A percentile compares a stretch with the other conserved stretches of the same genome.
Conservation (phyloP, 2,797 vertebrate species). For the Sebastes trivittatus region DNA sequence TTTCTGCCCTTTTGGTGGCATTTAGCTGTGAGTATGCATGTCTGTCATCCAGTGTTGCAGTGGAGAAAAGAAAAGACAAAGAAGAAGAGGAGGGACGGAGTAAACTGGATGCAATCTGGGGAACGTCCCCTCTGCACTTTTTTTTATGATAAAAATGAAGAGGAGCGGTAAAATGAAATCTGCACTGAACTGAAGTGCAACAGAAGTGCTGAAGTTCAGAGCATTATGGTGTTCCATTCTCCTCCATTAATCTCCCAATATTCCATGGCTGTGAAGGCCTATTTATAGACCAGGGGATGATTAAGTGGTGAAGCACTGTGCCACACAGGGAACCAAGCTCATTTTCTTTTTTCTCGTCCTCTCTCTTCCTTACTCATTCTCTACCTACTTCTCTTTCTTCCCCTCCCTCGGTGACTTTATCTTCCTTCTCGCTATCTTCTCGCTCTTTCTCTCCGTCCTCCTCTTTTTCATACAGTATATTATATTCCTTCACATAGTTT, state of each 20-base stretch:
- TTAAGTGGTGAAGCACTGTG: constrained; percentile 75
- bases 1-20: constrained; percentile 13
- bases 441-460: not conserved
- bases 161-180: constrained; percentile 51
- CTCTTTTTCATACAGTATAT: constrained; percentile 25
- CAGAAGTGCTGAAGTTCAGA: constrained; percentile 55
- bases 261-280: constrained; percentile 69
- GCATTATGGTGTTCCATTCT: constrained; percentile 64
- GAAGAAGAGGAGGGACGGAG: not conserved
- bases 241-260: constrained; percentile 79
- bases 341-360: constrained; percentile 64
- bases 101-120: constrained; percentile 32
- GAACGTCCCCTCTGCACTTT: constrained; percentile 6
- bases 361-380: constrained; percentile 43
- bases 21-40: constrained; percentile 5
- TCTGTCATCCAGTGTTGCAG: constrained; percentile 14
- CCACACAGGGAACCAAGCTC: constrained; percentile 75
- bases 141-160: constrained; percentile 32
- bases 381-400: constrained; percentile 24
- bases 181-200: constrained; percentile 44
- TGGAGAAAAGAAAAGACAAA: constrained; percentile 6
- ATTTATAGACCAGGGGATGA: constrained; percentile 79
- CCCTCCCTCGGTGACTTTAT: constrained; percentile 19
- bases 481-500: constrained; percentile 34
- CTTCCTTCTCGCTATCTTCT: constrained; percentile 19